These are phyloP conservation scores for Pseudotriccus pelzelni DNA, from an alignment of 2,797 vertebrate species.

Conservation along the genomic window DNA sequence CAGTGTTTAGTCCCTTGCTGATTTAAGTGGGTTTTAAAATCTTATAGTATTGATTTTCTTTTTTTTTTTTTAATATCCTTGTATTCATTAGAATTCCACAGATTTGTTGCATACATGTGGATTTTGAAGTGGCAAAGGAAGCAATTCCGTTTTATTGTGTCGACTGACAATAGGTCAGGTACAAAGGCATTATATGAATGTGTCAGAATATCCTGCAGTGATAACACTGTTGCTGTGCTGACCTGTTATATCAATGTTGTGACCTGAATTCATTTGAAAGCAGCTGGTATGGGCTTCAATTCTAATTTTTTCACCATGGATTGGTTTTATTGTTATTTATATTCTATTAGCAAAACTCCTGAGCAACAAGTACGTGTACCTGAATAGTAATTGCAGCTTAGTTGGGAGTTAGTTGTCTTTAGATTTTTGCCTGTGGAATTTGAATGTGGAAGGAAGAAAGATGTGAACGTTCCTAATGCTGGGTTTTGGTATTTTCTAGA, in stretches of 20 bases:
- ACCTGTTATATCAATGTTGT: neutral
- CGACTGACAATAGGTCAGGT: neutral
- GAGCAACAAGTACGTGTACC: neutral
- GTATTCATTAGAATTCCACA: neutral
- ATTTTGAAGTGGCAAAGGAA: neutral
- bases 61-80: neutral
- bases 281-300: neutral
- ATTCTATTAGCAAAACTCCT: neutral
- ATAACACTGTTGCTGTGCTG: neutral
- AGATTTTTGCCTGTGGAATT: neutral
- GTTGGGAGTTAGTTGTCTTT: neutral
- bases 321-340: neutral
- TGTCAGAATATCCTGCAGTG: neutral
- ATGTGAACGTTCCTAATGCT: neutral
- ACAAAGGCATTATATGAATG: neutral
- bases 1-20: neutral
- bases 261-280: neutral
- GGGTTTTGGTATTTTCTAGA: neutral
- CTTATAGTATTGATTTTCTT: neutral
- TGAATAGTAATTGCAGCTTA: constrained; percentile 20
- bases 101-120: neutral
- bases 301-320: neutral
- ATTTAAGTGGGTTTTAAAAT: neutral
- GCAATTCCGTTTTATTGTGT: neutral
- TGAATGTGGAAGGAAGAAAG: neutral